Evolutionary conservation across 2,113 vertebrate genomes (phyloP), one percentile per base, ranked within the genome.

Genomic region (Panurus biarmicus): DNA sequence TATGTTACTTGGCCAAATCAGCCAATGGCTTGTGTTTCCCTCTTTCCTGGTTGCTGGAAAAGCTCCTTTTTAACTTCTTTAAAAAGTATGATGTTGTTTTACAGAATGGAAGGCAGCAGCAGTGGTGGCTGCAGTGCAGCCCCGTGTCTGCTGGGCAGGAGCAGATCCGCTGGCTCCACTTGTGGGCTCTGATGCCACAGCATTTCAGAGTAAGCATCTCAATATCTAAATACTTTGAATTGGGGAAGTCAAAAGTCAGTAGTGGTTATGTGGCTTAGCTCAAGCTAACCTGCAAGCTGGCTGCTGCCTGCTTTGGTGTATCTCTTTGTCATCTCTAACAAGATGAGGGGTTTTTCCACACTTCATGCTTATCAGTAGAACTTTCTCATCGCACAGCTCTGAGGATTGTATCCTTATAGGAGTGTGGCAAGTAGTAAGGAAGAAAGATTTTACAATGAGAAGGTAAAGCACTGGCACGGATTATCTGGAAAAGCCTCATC

Each of bases 61-160:
- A 83, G 22, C 10, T 11, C 44, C 3, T 51, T 64, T 82, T 45
- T 5, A 0, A 22, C 12, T 29, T 9, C 12, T 36, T 65, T 71
- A 1, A 26, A 33, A 29, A 29, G 8, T 3, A 20, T 0, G 2
- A 5, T 14, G 20, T 11, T 3, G 1, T 54, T 67, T 70, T 36
- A 33, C 29, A 26, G 19, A 9, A 40, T 5, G 1, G 3, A 38
- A 26, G 47, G 40, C 78, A 53, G 31, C 31, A 24, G 14, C 18
- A 0, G 0, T 2, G 7, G 44, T 3, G 22, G 38, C 31, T 8
- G 47, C 17, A 22, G 38, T 17, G 53, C 76, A 31, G 42, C 35
- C 44, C 35, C 0, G 1, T 5, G 23, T 19, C 38, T 54, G 67
- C 60, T 2, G 4, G 79, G 65, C 47, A 61, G 45, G 33, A 45